Conservation (phyloP, 2,113 vertebrate species). For the Symphodus melops region DNA sequence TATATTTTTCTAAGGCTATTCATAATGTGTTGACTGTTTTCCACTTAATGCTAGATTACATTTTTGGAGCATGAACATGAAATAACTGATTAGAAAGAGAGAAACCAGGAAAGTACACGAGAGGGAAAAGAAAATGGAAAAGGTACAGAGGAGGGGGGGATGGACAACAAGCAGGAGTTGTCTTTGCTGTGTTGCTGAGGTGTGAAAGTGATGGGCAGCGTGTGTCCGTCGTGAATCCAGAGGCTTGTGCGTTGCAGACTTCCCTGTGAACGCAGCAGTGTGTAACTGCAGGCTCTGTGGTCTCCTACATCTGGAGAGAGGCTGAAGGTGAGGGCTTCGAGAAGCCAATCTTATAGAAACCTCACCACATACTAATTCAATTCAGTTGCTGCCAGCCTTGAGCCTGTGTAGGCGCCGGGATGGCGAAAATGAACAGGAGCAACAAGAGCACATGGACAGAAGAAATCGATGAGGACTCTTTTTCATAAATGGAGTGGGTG, state of each 20-base stretch:
- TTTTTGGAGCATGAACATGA: constrained; percentile 48
- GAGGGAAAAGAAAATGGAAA: constrained; percentile 36
- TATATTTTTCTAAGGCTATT: constrained; percentile 63
- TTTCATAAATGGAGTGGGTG: constrained; percentile 84
- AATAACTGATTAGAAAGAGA: constrained; percentile 47
- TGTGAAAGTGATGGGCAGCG: constrained; percentile 57
- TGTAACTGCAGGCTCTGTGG: constrained; percentile 49
- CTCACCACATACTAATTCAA: constrained; percentile 73
- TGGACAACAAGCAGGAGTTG: constrained; percentile 33
- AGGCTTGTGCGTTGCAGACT: constrained; percentile 58
- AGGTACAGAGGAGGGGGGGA: constrained; percentile 17
- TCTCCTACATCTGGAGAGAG: constrained; percentile 57
- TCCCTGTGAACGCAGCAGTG: constrained; percentile 50
- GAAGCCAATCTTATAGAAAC: constrained; percentile 65
- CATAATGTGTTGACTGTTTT: constrained; percentile 63
- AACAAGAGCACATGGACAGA: constrained; percentile 75
- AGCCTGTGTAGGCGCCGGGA: constrained; percentile 64
- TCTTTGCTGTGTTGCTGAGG: constrained; percentile 55
- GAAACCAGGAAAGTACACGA: constrained; percentile 27
- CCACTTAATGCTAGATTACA: constrained; percentile 55
- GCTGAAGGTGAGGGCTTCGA: constrained; percentile 57
- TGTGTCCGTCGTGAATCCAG: constrained; percentile 55
- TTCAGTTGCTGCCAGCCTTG: constrained; percentile 62
- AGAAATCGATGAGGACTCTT: constrained; percentile 81
- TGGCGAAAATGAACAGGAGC: constrained; percentile 70